A percentile compares a stretch with the other conserved stretches of the same genome.
These are phyloP conservation scores for Cataglyphis livida DNA, from an alignment of 2,888 invertebrate species.

Conservation along the genomic window DNA sequence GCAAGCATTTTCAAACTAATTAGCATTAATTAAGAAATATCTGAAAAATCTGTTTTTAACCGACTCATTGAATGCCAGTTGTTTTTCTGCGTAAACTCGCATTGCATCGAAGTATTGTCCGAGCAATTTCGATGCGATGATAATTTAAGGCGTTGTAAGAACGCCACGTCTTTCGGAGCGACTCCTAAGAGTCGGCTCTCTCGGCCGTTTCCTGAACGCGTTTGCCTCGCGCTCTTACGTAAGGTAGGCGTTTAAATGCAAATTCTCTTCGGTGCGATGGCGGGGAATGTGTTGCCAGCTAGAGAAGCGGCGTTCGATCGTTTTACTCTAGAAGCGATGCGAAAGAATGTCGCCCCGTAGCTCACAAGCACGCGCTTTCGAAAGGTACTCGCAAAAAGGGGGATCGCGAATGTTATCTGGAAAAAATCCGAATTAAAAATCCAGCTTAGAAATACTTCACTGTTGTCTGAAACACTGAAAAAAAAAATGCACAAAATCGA, in stretches of 20 bases:
- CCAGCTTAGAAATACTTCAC: slow-evolving; percentile 20
- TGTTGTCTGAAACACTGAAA: neutral
- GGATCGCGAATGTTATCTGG: slow-evolving; percentile 36
- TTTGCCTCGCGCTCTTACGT: slow-evolving; percentile 74
- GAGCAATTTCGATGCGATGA: slow-evolving; percentile 57
- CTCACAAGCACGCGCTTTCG: slow-evolving; percentile 63
- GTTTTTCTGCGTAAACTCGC: slow-evolving; percentile 65
- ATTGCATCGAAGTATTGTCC: slow-evolving; percentile 43
- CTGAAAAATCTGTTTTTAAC: slow-evolving; percentile 12
- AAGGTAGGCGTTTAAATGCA: slow-evolving; percentile 77
- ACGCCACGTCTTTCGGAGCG: slow-evolving; percentile 25
- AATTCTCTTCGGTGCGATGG: slow-evolving; percentile 71
- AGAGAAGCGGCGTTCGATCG: slow-evolving; percentile 63
- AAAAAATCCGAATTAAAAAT: slow-evolving; percentile 11
- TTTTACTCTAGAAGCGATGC: slow-evolving; percentile 70
- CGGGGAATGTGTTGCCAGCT: slow-evolving; percentile 63
- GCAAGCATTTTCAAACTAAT: neutral
- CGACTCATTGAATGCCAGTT: slow-evolving; percentile 79
- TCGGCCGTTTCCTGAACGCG: slow-evolving; percentile 77
- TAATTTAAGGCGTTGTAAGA: slow-evolving; percentile 16
- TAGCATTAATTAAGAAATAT: neutral
- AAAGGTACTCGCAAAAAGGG: slow-evolving; percentile 55
- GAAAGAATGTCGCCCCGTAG: slow-evolving; percentile 75
- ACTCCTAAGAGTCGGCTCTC: slow-evolving; percentile 60
- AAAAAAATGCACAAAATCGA: no score